Base-by-base conservation (phyloP, 2,113 vertebrate genomes). In the Eolophus roseicapilla region DNA sequence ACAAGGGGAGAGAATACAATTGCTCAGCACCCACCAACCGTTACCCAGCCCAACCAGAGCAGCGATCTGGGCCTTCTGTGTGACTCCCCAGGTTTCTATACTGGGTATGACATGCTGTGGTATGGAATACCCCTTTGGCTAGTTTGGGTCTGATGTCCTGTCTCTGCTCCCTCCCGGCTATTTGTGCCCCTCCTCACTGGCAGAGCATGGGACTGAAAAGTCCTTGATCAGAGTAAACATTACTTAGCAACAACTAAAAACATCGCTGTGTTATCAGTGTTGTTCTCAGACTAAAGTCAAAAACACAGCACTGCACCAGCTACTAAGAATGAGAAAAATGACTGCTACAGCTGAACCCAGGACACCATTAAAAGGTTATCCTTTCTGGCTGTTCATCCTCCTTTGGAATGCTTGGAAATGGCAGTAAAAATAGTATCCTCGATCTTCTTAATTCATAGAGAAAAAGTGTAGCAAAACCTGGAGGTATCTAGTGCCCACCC, bases 1-100 rank as follows among this genome's bases (percentile, higher is more conserved):
- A 52, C 49, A 49, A 49, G 13, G 49, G 49, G 3, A 49, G 49
- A 49, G 49, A 49, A 52, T 16, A 50, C 8, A 50, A 3, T 14
- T 3, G 14, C 50, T 28, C 50, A 52, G 8, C 50, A 52, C 50
- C 50, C 8, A 1, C 50, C 5, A 1, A 1, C 50, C 3, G 9
- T 16, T 52, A 52, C 50, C 50, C 50, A 10, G 25, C 50, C 50
- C 2, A 2, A 28, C 50, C 8, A 0, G 50, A 52, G 25, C 50
- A 52, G 25, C 3, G 25, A 27, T 52, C 25, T 52, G 8, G 8
- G 7, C 25, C 50, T n/a, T n/a, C n/a, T n/a, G n/a, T n/a, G n/a
- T n/a, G n/a, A n/a, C n/a, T n/a, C n/a, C n/a, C n/a, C n/a, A n/a
- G n/a, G n/a, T n/a, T n/a, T n/a, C n/a, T 33, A 20, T 13, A 19